Evolutionary conservation across 2,888 invertebrate species (phyloP), one percentile per base, ranked within the genome.

Genomic region (Ophion obscuratus): DNA sequence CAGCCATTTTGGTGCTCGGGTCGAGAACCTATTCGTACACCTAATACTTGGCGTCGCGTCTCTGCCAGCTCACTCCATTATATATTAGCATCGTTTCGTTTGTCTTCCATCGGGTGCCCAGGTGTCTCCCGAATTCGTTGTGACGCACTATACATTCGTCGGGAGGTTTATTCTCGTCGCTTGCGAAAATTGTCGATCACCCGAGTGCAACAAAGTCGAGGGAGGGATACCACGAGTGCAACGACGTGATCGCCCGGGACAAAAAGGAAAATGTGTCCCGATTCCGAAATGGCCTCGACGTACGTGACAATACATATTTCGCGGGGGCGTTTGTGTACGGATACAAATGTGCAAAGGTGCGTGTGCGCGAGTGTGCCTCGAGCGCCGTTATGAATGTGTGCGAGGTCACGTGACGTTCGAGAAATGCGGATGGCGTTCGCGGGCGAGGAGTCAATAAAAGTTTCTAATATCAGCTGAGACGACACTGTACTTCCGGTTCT

Each of bases 401-500:
- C 24, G 59, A 47, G 27, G 11, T 73, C 53, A 57, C 31, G 62
- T 57, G 62, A 68, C 31, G 47, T 68, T 59, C 64, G 71, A 71
- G 31, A 61, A 73, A 84, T 75, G 74, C 81, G 24, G 61, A 31
- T 53, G 73, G 71, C 74, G 57, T 83, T 53, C 74, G 27, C 75
- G 17, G 53, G 17, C 17, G 78, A 83, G 83, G 77, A 80, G 87
- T 85, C 83, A 85, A 85, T 87, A 81, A 87, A 83, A 87, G 85
- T 81, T 85, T 81, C 75, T 81, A 78, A 87, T 87, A 83, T 83
- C 83, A 77, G 53, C 70, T 64, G 57, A 40, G 44, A 47, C 40
- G 36, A 20, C 5, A 57, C 47, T 6, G 27, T 10, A 6, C 27
- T 36, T 59, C 44, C 20, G 61, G 14, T 31, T 71, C 24, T 53